Percentiles rank a stretch among this genome's conserved stretches.
Conservation (phyloP, 2,113 vertebrate species). For the Lepisosteus osseus region DNA sequence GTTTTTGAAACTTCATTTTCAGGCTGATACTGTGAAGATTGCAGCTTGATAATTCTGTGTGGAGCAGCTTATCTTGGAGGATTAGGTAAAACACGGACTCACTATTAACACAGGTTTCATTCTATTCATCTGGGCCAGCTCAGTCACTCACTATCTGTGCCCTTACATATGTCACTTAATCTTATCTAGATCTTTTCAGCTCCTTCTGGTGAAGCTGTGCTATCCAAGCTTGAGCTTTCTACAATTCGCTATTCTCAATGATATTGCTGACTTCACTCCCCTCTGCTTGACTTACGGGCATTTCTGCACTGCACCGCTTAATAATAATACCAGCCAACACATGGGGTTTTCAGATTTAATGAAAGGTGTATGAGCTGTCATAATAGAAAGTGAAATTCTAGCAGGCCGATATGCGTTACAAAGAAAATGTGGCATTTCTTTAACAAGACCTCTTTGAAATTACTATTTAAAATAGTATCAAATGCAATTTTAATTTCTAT, state of each 20-base stretch:
- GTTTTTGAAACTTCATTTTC: slow-evolving; percentile 83
- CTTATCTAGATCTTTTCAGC: slow-evolving; percentile 83
- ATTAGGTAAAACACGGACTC: slow-evolving; percentile 79
- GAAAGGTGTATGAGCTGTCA: background rate
- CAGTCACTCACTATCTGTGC: slow-evolving; percentile 76
- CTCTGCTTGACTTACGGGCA: slow-evolving; percentile 63
- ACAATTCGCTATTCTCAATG: slow-evolving; percentile 56
- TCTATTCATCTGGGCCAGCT: slow-evolving; percentile 74
- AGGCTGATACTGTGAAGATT: slow-evolving; percentile 82
- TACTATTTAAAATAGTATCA: too few relatives aligned
- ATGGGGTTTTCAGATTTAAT: background rate
- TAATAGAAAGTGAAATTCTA: background rate
- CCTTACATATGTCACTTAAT: slow-evolving; percentile 83
- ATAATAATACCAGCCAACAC: slow-evolving; percentile 48
- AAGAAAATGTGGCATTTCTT: too few relatives aligned
- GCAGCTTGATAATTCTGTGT: slow-evolving; percentile 81
- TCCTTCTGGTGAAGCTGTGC: slow-evolving; percentile 70
- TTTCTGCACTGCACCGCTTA: slow-evolving; percentile 62
- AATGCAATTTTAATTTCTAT: too few relatives aligned
- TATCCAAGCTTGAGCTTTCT: slow-evolving; percentile 67
- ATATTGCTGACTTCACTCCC: slow-evolving; percentile 60
- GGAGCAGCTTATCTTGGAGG: slow-evolving; percentile 80
- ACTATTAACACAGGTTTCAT: slow-evolving; percentile 77
- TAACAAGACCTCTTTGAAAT: too few relatives aligned
- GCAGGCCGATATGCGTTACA: too few relatives aligned